These are phyloP conservation scores for Apodemus speciosus DNA, from an alignment of 2,113 vertebrate species.

Conservation along the genomic window DNA sequence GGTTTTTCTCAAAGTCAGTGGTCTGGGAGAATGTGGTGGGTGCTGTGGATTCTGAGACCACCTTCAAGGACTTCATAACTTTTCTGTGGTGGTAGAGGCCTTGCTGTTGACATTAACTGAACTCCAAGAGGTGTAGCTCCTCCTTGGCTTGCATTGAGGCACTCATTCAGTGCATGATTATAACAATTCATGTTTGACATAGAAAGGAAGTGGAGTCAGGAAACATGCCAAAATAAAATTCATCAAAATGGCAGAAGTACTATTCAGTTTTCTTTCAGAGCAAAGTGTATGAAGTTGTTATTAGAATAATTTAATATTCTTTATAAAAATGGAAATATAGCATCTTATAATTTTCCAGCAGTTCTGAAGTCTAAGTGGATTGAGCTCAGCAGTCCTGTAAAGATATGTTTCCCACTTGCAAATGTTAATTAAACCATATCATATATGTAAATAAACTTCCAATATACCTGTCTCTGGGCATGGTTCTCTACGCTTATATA, in stretches of 20 bases:
- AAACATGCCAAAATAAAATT: background rate
- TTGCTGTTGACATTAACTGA: background rate
- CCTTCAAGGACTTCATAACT: background rate
- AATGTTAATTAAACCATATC: constrained; percentile 16
- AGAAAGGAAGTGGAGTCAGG: background rate
- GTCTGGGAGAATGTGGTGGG: background rate
- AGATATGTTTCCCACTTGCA: background rate
- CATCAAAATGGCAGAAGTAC: background rate
- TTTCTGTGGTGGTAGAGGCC: background rate
- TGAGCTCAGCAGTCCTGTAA: background rate
- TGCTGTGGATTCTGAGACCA: background rate
- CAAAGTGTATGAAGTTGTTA: background rate
- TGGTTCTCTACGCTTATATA: background rate
- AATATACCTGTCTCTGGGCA: background rate
- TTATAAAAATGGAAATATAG: background rate
- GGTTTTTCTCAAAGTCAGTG: background rate
- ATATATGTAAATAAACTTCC: background rate
- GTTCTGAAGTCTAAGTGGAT: background rate
- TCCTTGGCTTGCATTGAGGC: background rate
- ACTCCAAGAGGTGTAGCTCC: background rate
- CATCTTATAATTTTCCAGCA: background rate
- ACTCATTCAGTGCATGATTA: background rate
- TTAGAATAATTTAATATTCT: background rate
- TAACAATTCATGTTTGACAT: background rate
- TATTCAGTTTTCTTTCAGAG: background rate